Evolutionary conservation across 2,888 invertebrate species (phyloP), one percentile per base, ranked within the genome.

Genomic region (Protonemura montana): DNA sequence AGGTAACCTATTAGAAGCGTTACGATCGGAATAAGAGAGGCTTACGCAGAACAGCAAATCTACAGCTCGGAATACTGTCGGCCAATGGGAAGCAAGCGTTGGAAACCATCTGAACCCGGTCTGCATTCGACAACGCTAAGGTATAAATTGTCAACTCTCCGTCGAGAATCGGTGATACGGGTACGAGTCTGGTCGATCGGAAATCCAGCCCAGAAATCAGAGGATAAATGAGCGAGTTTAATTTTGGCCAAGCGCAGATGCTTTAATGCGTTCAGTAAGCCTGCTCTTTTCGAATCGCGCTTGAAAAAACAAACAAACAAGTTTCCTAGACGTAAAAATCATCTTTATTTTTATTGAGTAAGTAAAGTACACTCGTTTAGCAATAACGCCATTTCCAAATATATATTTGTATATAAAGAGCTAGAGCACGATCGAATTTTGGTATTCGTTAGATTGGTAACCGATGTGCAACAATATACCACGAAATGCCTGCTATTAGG

Each of bases 281-380:
- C 1, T 2, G 59, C 59, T 21, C 59, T 59, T 59, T 59, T 59
- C 59, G 3, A 2, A 59, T 13, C 59, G 59, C 21, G 35, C 59
- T 59, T 59, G 21, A 21, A 13, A 59, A 59, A 59, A 59, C 59
- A 59, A 59, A 59, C 59, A 59, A 59, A 59, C 59, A 59, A 59
- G 59, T 59, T 2, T 59, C 59, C 59, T 59, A 59, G 59, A 59
- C 21, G 59, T 59, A 59, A 16, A 59, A 59, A 59, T 10, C 59
- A 59, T 59, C 59, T 59, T 59, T 59, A 59, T 59, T 59, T 59
- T 59, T 59, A 59, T 59, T 59, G 7, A 59, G 59, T 59, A 59
- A 21, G 59, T 59, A 59, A 59, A 59, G 59, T 59, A 59, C 59
- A 59, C 59, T 59, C 59, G 5, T 59, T 59, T 59, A 10, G 16